phyloP scores from a whole-genome alignment of 2,113 vertebrate species.

The Bambusicola thoracicus region DNA sequence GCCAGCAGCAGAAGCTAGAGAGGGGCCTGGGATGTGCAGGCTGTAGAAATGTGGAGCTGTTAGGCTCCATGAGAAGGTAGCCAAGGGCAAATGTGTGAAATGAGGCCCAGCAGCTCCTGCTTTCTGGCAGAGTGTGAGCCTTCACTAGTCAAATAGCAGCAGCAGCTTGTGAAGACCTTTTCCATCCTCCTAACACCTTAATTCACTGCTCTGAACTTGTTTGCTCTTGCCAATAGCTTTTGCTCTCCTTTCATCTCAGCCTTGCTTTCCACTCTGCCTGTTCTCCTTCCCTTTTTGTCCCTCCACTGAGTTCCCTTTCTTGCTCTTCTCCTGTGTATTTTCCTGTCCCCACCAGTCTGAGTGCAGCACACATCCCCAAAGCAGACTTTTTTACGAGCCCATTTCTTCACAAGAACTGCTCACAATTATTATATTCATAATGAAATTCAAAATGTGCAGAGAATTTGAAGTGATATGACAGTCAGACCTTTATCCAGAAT shows the following conservation, averaged over 20 bases:
- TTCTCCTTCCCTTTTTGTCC: neutral
- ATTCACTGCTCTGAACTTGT: slow-evolving; percentile 48
- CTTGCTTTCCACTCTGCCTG: neutral
- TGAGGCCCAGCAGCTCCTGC: neutral
- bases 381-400: neutral
- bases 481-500: neutral
- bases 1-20: neutral
- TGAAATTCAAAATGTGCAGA: slow-evolving; percentile 8
- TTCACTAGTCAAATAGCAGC: neutral
- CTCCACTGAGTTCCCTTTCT: neutral
- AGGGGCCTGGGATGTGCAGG: neutral
- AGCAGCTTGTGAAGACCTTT: neutral
- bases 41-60: neutral
- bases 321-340: neutral
- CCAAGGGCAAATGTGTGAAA: neutral
- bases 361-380: neutral
- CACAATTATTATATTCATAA: slow-evolving; percentile 2
- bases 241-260: slow-evolving; percentile 25
- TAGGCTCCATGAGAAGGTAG: neutral
- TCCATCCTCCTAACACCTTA: slow-evolving; percentile 9
- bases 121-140: neutral
- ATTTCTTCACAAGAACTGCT: slow-evolving; percentile 13
- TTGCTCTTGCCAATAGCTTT: slow-evolving; percentile 49
- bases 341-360: neutral
- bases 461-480: neutral